phyloP scores from a whole-genome alignment of 2,888 invertebrate species.

The Stenichneumon culpator region DNA sequence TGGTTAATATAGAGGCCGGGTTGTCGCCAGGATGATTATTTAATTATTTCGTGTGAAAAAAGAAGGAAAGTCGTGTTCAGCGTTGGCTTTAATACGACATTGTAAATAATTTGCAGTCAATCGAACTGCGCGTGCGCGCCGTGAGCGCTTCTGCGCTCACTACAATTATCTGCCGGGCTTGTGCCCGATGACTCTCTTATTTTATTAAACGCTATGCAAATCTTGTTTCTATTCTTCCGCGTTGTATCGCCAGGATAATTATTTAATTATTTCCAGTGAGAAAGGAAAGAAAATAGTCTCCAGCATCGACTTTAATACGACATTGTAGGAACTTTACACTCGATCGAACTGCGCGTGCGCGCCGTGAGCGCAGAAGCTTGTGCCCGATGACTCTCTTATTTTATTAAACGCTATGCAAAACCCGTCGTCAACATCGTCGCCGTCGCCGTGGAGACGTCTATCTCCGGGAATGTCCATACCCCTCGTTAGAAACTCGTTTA shows the following conservation, averaged over 20 bases:
- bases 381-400: slow-evolving; percentile 13
- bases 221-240: slow-evolving; percentile 2
- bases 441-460: slow-evolving; percentile 39
- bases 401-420: slow-evolving; percentile 29
- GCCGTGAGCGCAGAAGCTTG: neutral
- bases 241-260: slow-evolving; percentile 58
- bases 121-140: neutral
- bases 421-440: slow-evolving; percentile 55
- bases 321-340: slow-evolving; percentile 14
- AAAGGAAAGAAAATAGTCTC: neutral
- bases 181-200: slow-evolving; percentile 5
- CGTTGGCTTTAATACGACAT: neutral
- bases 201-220: slow-evolving; percentile 23
- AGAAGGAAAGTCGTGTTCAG: neutral
- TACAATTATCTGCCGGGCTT: too few relatives aligned
- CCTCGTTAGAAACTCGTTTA: slow-evolving; percentile 67
- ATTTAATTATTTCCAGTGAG: slow-evolving; percentile 45
- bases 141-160: too few relatives aligned
- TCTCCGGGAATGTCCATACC: slow-evolving; percentile 27
- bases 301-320: neutral
- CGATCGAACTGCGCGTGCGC: neutral
- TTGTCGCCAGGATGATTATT: slow-evolving; percentile 62
- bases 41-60: slow-evolving; percentile 39
- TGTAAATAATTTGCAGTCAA: neutral
- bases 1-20: slow-evolving; percentile 54